Base-by-base conservation (phyloP, 2,888 invertebrate genomes). In the Smittia sp. region DNA sequence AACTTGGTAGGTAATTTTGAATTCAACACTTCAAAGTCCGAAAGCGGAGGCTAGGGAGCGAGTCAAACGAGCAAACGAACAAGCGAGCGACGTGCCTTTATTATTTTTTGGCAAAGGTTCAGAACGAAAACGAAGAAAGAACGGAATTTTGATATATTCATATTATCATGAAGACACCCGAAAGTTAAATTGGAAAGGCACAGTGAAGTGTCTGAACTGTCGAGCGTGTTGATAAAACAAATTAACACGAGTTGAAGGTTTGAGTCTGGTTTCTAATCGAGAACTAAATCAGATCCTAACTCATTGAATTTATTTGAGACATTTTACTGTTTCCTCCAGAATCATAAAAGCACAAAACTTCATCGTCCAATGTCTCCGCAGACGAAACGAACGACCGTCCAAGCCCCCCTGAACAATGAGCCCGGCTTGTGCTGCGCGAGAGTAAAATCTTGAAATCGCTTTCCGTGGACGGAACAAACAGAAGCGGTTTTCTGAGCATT, bases 401-500 rank as follows among this genome's bases (percentile, higher is more conserved):
- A 46, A 46, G 46, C 46, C 46, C 46, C 11, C 15, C 11, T 38
- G 3, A 46, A 46, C 46, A 46, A 11, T 46, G 46, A 15, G 15
- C 11, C 46, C 15, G 46, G 46, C 32, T 32, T 32, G 32, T 32
- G 32, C 32, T 32, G 46, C n/a, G 46, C 46, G 46, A 46, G 15
- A 20, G 22, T 9, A 52, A 52, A 52, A 7, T 7, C 15, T 52
- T 52, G 4, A 52, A 52, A 52, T 52, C 7, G 7, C 18, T 58
- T 18, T 58, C 52, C 13, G 7, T 13, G 52, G n/a, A 25, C 27
- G 32, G 25, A 63, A 63, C 63, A 72, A 62, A 72, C 72, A 72
- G 72, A 72, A 72, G 72, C 72, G 72, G 39, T 38, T 54, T n/a
- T 58, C 39, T 70, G n/a, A 54, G 20, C 72, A 72, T 72, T 72